These are phyloP conservation scores for Papilio polytes DNA, from an alignment of 1,140 invertebrate species.

Conservation along the genomic window DNA sequence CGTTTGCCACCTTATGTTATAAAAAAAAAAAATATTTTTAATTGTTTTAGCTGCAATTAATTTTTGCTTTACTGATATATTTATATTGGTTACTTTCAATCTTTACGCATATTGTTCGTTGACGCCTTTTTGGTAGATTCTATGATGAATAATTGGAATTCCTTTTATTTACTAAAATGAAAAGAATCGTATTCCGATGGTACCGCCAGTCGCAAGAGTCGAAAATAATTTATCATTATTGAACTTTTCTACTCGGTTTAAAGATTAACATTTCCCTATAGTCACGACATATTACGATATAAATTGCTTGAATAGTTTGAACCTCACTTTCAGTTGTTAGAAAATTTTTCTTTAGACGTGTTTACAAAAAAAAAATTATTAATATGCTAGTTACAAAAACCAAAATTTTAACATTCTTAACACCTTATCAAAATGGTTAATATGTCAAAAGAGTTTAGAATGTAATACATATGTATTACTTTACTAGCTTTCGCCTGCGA, in stretches of 20 bases:
- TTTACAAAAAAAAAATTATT: background rate
- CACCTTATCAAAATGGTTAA: no score
- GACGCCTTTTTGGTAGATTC: background rate
- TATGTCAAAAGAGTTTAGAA: no score
- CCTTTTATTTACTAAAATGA: background rate
- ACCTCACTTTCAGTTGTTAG: background rate
- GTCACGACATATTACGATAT: slow-evolving; percentile 1
- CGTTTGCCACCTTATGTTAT: no score
- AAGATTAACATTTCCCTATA: slow-evolving; percentile 3
- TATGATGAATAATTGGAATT: background rate
- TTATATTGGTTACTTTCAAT: background rate
- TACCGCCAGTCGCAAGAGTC: slow-evolving; percentile 1
- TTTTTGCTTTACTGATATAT: background rate
- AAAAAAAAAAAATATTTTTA: no score
- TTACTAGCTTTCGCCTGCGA: no score
- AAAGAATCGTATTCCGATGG: background rate
- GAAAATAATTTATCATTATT: background rate
- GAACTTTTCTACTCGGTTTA: background rate
- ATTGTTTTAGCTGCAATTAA: no score
- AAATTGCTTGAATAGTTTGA: background rate
- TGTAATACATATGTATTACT: no score
- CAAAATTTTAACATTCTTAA: no score
- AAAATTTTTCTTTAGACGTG: background rate
- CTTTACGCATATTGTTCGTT: background rate
- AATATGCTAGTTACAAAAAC: no score